Conservation (phyloP, 2,113 vertebrate genomes). For the Dermatemys mawii region DNA sequence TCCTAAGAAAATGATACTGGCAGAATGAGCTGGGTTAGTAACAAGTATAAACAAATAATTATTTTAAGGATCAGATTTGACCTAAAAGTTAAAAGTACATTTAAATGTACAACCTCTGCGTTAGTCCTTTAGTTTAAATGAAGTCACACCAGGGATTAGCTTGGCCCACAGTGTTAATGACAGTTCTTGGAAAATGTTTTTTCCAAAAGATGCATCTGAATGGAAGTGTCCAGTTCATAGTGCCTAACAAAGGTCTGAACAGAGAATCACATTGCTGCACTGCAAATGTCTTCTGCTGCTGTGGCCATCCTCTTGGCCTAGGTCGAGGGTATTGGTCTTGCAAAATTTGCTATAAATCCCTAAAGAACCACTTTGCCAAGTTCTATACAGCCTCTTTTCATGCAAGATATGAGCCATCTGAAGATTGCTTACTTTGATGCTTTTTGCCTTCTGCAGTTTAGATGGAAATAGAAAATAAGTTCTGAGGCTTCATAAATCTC, state of each 20-base stretch:
- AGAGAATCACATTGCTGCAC: background rate
- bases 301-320: background rate
- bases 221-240: background rate
- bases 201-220: background rate
- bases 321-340: background rate
- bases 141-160: background rate
- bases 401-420: background rate
- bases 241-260: background rate
- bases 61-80: background rate
- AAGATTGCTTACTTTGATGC: constrained; percentile 30
- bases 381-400: background rate
- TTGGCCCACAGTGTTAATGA: background rate
- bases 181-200: background rate
- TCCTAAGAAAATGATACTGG: background rate
- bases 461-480: background rate
- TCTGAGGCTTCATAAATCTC: background rate
- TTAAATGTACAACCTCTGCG: background rate
- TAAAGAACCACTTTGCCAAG: background rate
- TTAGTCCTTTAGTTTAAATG: background rate
- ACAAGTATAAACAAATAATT: background rate
- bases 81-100: background rate
- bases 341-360: background rate
- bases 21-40: background rate
- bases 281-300: background rate
- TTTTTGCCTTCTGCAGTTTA: constrained; percentile 20